Base-by-base conservation (phyloP, 2,113 vertebrate species). In the Cyanistes caeruleus region DNA sequence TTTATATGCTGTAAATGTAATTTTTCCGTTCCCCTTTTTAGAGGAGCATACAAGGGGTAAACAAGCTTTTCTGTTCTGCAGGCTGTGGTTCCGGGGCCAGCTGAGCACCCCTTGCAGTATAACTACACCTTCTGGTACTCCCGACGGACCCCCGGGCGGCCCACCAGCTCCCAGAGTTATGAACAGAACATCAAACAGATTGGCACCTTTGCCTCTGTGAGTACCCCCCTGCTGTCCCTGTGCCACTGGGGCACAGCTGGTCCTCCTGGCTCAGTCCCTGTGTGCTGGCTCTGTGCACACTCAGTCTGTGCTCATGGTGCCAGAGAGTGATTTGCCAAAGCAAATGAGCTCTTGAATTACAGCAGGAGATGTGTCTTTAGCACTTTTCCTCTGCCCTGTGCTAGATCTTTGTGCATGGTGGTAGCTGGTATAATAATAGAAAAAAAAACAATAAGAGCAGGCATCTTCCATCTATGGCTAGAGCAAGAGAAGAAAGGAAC, bases 121-220 rank as follows among this genome's bases (percentile, higher is more conserved):
- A 98, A 98, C 95, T 98, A 98, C 64, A 98, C 98, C 31, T 98
- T 98, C 77, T 98, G 98, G 98, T 98, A 98, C 97, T 98, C 98
- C 25, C 96, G 98, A 30, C 98, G 98, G 56, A 98, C 98, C 2
- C 98, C 98, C 0, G 98, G 98, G 65, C 98, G 98, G 35, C 98
- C 98, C 44, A 98, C 98, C 75, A 98, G 98, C 95, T 98, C 98
- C 0, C 98, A 98, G 95, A 98, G 98, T 52, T 98, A 98, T 0
- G 98, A 98, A 16, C 98, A 98, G 98, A 98, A 98, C 88, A 98
- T 98, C 97, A 98, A 98, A 87, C 98, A 98, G 96, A 98, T 98
- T 3, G 98, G 98, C 95, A 98, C 98, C 93, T 98, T 98, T n/a
- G 98, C 98, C 93, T 98, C 98, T 1, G 98, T 98, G 97, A 98